Percentiles rank a stretch among this genome's conserved stretches.
Evolutionary conservation across 2,797 vertebrate genomes (phyloP).

Genomic region (Varecia variegata): DNA sequence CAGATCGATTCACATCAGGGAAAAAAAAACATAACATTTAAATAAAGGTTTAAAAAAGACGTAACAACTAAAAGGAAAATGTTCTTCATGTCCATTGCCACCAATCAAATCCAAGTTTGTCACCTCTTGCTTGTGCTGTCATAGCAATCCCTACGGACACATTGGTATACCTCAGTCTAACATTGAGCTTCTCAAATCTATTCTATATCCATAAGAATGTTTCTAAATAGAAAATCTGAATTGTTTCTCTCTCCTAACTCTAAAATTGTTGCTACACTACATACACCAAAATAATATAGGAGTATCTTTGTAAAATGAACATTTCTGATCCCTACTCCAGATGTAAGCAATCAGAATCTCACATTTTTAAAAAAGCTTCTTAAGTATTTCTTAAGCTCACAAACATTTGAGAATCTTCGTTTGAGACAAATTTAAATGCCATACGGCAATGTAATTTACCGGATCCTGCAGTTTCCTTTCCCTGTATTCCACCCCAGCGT

Average conservation of each 20-base stretch:
- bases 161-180: background rate
- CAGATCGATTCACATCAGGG: background rate
- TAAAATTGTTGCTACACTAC: background rate
- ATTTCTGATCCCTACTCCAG: background rate
- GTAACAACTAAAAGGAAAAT: background rate
- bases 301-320: background rate
- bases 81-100: background rate
- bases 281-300: background rate
- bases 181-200: background rate
- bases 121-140: background rate
- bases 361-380: background rate
- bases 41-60: background rate
- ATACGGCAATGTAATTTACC: background rate
- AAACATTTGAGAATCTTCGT: background rate
- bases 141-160: too few species aligned
- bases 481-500: background rate
- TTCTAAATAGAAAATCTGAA: background rate
- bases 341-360: background rate
- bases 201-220: background rate
- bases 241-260: background rate
- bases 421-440: background rate
- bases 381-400: background rate
- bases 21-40: background rate
- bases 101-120: background rate
- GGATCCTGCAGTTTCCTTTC: background rate